These are phyloP conservation scores for Trematocara caparti DNA, from an alignment of 2,797 vertebrate species.

Conservation along the genomic window DNA sequence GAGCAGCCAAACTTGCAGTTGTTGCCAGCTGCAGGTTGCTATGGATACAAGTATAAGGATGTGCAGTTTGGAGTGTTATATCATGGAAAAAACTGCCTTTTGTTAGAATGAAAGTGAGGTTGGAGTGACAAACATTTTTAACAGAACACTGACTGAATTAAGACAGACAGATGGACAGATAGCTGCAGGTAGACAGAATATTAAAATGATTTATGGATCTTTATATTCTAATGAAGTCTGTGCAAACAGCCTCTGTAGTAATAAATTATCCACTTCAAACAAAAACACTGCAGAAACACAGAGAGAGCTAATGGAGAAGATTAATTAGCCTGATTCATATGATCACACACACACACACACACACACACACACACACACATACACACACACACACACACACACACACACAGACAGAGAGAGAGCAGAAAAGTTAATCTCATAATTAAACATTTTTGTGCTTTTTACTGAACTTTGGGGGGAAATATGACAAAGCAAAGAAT, in stretches of 20 bases:
- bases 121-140: background rate
- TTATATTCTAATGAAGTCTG: slow-evolving; percentile 26
- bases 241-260: slow-evolving; percentile 35
- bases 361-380: slow-evolving; percentile 12
- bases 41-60: background rate
- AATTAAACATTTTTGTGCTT: slow-evolving; percentile 23
- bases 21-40: background rate
- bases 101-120: background rate
- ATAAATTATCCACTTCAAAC: slow-evolving; percentile 60
- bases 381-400: slow-evolving; percentile 20
- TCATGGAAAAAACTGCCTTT: background rate
- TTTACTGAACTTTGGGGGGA: background rate
- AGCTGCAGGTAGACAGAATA: background rate
- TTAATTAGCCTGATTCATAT: slow-evolving; percentile 41
- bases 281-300: slow-evolving; percentile 37
- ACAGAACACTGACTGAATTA: background rate
- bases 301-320: slow-evolving; percentile 31
- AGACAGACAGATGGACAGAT: background rate
- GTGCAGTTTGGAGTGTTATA: background rate
- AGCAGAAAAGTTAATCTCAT: slow-evolving; percentile 5
- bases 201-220: background rate
- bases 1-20: background rate
- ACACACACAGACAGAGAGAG: background rate
- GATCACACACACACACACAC: slow-evolving; percentile 26
- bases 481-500: background rate